Evolutionary conservation across 1,140 invertebrate species (phyloP), one percentile per base, ranked within the genome.

Genomic region (Phortica variegata): DNA sequence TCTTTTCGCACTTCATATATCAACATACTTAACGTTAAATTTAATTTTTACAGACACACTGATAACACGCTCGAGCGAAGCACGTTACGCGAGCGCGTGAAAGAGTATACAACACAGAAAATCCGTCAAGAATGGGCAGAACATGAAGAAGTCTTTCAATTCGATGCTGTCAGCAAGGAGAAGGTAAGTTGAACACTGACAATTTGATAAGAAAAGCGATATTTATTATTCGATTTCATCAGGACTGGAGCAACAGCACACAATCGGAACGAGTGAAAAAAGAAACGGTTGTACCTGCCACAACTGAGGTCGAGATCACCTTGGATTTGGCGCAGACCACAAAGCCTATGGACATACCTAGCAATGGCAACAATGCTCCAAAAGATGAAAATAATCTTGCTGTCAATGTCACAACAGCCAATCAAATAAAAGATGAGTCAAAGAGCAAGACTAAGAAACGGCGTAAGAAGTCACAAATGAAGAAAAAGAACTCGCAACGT

Each of bases 401-500:
- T 9, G 5, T 37, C 3, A 40, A 73, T 77, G 6, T 77, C 42
- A 2, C 50, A 34, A 2, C 73, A 63, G 75, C 23, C 44, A 50
- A 29, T 21, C 58, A 56, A 34, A 48, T 60, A 49, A 61, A 71
- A 68, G 57, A 70, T 45, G 77, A 77, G 44, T 69, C 63, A 5
- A 79, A 70, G 29, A 75, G 82, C 31, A 78, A 84, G 32, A 89
- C 89, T 58, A 85, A 88, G 57, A 89, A 87, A 63, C 82, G 88
- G 8, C 85, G 86, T 60, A 87, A 87, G 77, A 89, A 86, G 79
- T 84, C 84, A n/a, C 79, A 84, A 42, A 85, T 87, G 73, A 89
- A 88, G 73, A 89, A 88, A 68, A 87, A 87, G 73, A 86, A 87
- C 54, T 81, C 84, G 7, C 82, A 85, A 56, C 82, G 87, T 37